Evolutionary conservation across 2,888 invertebrate species (phyloP).

Genomic region (Volucella bombylans): DNA sequence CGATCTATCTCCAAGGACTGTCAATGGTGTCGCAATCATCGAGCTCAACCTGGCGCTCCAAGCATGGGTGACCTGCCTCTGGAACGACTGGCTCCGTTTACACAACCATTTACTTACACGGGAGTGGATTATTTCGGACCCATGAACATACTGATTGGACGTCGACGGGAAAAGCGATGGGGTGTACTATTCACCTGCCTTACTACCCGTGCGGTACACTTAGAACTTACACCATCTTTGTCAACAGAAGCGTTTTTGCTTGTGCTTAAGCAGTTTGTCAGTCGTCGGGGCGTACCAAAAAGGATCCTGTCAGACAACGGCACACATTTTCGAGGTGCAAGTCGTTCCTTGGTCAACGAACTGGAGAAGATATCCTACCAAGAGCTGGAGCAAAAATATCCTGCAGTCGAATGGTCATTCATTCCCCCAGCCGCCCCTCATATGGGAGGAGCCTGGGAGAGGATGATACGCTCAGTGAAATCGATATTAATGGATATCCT

Average conservation of each 20-base stretch:
- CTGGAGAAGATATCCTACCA: slow-evolving; percentile 12
- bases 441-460: slow-evolving; percentile 42
- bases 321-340: slow-evolving; percentile 52
- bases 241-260: slow-evolving; percentile 47
- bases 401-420: slow-evolving; percentile 45
- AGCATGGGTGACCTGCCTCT: slow-evolving; percentile 19
- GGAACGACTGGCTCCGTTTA: slow-evolving; percentile 35
- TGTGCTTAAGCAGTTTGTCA: slow-evolving; percentile 28
- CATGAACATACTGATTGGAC: no score
- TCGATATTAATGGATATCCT: background rate
- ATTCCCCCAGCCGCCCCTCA: slow-evolving; percentile 14
- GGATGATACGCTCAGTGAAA: slow-evolving; percentile 42
- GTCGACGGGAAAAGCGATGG: no score
- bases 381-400: slow-evolving; percentile 30
- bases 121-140: no score
- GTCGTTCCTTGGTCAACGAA: background rate
- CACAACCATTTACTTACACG: no score
- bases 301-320: slow-evolving; percentile 46
- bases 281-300: slow-evolving; percentile 39
- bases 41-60: slow-evolving; percentile 31
- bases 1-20: slow-evolving; percentile 16
- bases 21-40: slow-evolving; percentile 34
- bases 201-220: no score
- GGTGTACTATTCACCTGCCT: no score
- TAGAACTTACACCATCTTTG: slow-evolving; percentile 31